phyloP scores from a whole-genome alignment of 2,888 invertebrate genomes.

The Nomada hirtipes region DNA sequence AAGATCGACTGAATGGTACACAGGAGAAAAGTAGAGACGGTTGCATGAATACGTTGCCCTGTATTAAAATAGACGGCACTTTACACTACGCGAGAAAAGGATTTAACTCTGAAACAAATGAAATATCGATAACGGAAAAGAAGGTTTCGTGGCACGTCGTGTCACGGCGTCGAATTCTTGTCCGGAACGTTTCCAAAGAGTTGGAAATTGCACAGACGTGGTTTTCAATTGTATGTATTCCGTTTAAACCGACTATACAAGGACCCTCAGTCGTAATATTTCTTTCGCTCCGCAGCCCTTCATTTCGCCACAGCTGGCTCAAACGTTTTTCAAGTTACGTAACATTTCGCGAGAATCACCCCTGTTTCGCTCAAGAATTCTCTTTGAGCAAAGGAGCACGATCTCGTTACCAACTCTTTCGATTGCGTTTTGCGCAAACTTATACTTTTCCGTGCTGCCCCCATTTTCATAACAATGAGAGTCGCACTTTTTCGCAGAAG shows the following conservation, averaged over 20 bases:
- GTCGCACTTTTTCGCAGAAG: neutral
- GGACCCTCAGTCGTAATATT: neutral
- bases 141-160: too few species aligned
- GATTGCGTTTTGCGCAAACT: slow-evolving; percentile 3
- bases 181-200: too few species aligned
- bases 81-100: neutral
- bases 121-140: too few species aligned
- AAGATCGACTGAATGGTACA: neutral
- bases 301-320: neutral
- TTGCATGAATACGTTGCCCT: neutral
- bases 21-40: neutral
- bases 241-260: neutral
- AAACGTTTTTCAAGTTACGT: slow-evolving; percentile 4
- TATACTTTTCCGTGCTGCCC: neutral
- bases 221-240: too few species aligned
- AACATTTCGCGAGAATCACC: slow-evolving; percentile 12
- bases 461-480: slow-evolving; percentile 1
- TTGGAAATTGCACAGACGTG: too few species aligned
- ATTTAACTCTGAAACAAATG: neutral
- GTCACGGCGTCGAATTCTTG: too few species aligned
- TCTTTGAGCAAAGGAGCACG: neutral
- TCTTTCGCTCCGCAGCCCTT: neutral
- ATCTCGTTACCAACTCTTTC: slow-evolving; percentile 14
- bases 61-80: neutral
- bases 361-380: slow-evolving; percentile 16